These are phyloP conservation scores for Notolepis coatsorum DNA, from an alignment of 2,797 vertebrate species.

Conservation along the genomic window DNA sequence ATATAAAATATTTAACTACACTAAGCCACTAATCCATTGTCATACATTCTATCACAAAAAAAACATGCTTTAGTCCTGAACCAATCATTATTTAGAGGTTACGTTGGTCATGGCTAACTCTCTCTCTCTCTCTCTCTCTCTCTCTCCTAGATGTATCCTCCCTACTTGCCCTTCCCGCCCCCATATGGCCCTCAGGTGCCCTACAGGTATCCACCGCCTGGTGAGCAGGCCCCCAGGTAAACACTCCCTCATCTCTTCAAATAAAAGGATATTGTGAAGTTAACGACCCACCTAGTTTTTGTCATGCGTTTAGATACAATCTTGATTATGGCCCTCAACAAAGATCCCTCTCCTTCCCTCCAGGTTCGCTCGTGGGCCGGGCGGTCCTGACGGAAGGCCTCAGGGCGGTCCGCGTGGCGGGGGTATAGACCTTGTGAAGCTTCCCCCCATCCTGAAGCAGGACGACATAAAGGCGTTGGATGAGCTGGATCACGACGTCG, in stretches of 20 bases:
- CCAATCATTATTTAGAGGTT: no score
- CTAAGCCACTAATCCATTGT: no score
- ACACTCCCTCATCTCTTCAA: background rate
- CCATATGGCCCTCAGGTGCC: slow-evolving; percentile 92
- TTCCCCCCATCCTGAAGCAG: slow-evolving; percentile 95
- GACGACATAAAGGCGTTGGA: slow-evolving; percentile 93
- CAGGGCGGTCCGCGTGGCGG: slow-evolving; percentile 80
- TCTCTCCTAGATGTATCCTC: slow-evolving; percentile 89
- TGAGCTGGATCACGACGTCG: slow-evolving; percentile 90
- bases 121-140: slow-evolving; percentile 2
- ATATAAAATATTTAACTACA: no score
- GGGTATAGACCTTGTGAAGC: slow-evolving; percentile 85
- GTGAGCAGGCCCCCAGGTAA: slow-evolving; percentile 88
- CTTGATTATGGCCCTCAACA: background rate
- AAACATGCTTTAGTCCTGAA: no score
- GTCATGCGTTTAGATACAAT: background rate
- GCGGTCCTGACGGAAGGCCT: slow-evolving; percentile 74
- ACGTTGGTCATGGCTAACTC: no score
- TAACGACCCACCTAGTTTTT: background rate
- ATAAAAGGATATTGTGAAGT: background rate
- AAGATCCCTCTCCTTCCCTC: background rate
- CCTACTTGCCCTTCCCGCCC: slow-evolving; percentile 91
- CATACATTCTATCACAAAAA: no score
- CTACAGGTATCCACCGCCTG: slow-evolving; percentile 88
- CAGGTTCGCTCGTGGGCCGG: slow-evolving; percentile 87